These are phyloP conservation scores for Casuarius casuarius DNA, from an alignment of 2,113 vertebrate species.

Conservation along the genomic window DNA sequence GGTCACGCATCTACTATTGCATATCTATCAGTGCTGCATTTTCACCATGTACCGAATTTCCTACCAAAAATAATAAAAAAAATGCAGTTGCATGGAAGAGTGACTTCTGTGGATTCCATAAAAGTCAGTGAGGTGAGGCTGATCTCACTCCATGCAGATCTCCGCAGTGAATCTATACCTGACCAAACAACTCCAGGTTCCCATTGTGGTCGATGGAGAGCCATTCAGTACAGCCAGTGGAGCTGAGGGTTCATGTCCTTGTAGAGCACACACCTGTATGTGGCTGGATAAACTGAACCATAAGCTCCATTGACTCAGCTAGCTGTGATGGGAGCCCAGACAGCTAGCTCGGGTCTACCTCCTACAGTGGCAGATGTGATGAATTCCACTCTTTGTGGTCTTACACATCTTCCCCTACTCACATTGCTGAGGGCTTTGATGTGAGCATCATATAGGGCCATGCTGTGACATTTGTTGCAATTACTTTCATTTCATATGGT, in stretches of 20 bases:
- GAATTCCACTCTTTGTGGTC: not conserved
- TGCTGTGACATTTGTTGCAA: not conserved
- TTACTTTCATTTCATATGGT: not conserved
- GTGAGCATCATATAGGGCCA: not conserved
- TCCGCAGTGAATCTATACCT: not conserved
- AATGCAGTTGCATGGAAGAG: not conserved
- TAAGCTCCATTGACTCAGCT: not conserved
- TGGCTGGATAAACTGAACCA: not conserved
- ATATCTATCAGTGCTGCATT: not conserved
- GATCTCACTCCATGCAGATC: not conserved
- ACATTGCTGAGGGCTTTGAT: not conserved
- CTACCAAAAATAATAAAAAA: not conserved
- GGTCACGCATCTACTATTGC: accelerated
- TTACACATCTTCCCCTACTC: not conserved
- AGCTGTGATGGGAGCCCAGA: not conserved
- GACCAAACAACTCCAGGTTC: not conserved
- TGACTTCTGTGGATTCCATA: not conserved
- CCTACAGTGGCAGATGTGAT: not conserved
- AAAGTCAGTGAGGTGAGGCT: not conserved
- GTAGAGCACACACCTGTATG: not conserved
- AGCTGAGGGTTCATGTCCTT: not conserved
- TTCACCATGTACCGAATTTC: not conserved
- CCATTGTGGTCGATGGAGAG: not conserved
- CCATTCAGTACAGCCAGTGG: not conserved
- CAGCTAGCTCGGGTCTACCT: not conserved